phyloP scores from a whole-genome alignment of 2,113 vertebrate genomes.

The Hemibagrus wyckioides region DNA sequence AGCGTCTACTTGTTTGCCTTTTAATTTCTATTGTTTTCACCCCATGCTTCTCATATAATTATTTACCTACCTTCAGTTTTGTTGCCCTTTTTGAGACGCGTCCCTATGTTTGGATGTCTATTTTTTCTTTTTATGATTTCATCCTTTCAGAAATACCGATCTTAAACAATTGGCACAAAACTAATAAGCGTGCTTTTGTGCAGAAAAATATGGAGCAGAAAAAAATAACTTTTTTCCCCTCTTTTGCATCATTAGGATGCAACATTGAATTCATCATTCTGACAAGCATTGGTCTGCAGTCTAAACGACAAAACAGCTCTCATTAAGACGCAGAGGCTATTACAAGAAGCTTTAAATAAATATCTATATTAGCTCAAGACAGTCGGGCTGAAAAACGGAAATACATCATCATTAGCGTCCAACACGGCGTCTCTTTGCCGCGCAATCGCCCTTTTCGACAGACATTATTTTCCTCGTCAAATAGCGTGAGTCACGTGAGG shows the following conservation, averaged over 20 bases:
- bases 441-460: slow-evolving; percentile 69
- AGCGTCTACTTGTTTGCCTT: slow-evolving; percentile 38
- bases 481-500: slow-evolving; percentile 73
- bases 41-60: slow-evolving; percentile 7
- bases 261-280: slow-evolving; percentile 71
- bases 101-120: slow-evolving; percentile 33
- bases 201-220: slow-evolving; percentile 67
- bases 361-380: slow-evolving; percentile 68
- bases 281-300: slow-evolving; percentile 68
- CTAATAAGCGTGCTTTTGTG: slow-evolving; percentile 69
- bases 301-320: slow-evolving; percentile 63
- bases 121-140: slow-evolving; percentile 60
- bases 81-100: slow-evolving; percentile 27
- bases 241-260: slow-evolving; percentile 76
- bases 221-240: slow-evolving; percentile 61
- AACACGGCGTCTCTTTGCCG: slow-evolving; percentile 64
- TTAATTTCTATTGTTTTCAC: slow-evolving; percentile 55
- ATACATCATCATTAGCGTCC: slow-evolving; percentile 63
- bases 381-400: slow-evolving; percentile 56
- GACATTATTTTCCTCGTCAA: slow-evolving; percentile 75
- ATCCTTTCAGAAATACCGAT: slow-evolving; percentile 59
- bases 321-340: slow-evolving; percentile 71
- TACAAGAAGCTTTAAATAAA: slow-evolving; percentile 62
- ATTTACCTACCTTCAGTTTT: slow-evolving; percentile 54
- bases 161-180: slow-evolving; percentile 63